Conservation (phyloP, 2,113 vertebrate genomes). For the Panthera tigris region DNA sequence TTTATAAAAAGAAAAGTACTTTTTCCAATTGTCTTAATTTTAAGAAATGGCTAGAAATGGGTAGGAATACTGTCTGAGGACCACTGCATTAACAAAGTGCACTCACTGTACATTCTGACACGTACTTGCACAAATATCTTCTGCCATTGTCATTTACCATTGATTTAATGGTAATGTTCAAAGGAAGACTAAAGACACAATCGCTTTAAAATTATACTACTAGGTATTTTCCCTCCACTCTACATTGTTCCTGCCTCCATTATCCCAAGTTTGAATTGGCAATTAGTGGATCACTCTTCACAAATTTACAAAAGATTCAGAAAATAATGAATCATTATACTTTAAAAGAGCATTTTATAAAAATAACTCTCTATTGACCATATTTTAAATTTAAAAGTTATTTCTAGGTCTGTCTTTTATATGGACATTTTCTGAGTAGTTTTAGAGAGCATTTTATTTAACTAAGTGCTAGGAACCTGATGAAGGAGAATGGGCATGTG, state of each 20-base stretch:
- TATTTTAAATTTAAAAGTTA: not conserved
- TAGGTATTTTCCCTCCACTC: not conserved
- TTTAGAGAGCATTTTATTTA: not conserved
- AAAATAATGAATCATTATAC: conserved; percentile 15
- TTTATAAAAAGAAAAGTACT: not conserved
- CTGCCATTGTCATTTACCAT: not conserved
- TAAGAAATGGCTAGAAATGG: not conserved
- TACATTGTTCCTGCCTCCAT: not conserved
- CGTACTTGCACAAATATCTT: not conserved
- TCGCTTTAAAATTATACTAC: not conserved
- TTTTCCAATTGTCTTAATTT: not conserved
- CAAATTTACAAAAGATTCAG: conserved; percentile 8
- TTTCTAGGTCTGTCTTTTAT: not conserved
- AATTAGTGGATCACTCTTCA: conserved; percentile 21
- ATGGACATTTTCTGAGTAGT: not conserved
- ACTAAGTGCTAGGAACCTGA: not conserved
- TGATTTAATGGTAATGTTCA: conserved; percentile 1
- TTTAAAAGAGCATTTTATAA: not conserved
- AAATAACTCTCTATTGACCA: not conserved
- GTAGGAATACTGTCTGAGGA: not conserved
- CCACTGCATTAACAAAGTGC: not conserved
- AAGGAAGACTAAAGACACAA: not conserved
- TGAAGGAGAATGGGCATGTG: fast-evolving
- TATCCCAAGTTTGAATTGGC: not conserved
- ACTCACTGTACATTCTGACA: not conserved